Evolutionary conservation across 2,888 invertebrate species (phyloP), one percentile per base, ranked within the genome.

Genomic region (Stenodera caucasica): DNA sequence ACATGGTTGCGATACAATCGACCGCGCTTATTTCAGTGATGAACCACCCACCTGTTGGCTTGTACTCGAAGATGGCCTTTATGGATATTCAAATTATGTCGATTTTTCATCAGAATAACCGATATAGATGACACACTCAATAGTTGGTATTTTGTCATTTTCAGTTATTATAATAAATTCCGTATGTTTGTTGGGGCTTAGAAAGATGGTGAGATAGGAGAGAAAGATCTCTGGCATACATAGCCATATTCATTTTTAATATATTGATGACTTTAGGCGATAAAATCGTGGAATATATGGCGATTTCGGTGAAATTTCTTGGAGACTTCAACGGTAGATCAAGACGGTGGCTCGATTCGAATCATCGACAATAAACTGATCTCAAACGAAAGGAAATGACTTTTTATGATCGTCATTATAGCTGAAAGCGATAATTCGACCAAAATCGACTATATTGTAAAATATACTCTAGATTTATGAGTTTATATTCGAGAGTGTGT

Each of bases 21-120:
- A 33, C 51, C 51, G 57, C 57, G 57, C 51, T 57, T 50, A 57
- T 57, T 50, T 57, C 30, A 50, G 23, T 57, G 57, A 57, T 57
- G 57, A 57, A 50, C 55, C 57, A 57, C 57, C 57, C 57, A 57
- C 57, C 33, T 51, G 35, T 57, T 57, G n/a, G 18, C 50, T 32
- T 57, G 32, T 57, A 30, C 18, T 49, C 11, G 21, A 45, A 26
- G 35, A 55, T 55, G 14, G 30, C 55, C 55, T 45, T 37, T 37
- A 33, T 55, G 37, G 37, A 7, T 37, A 54, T 54, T 54, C 54
- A 54, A 54, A 54, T 54, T 54, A 26, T 15, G 26, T 15, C 18
- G 32, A 52, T 52, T 52, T 52, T 52, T 52, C 52, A 52, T 32
- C 30, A 15, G 7, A 30, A 30, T 12, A 21, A 45, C 45, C 12